Base-by-base conservation (phyloP, 2,113 vertebrate species). In the Hystrix cristata region DNA sequence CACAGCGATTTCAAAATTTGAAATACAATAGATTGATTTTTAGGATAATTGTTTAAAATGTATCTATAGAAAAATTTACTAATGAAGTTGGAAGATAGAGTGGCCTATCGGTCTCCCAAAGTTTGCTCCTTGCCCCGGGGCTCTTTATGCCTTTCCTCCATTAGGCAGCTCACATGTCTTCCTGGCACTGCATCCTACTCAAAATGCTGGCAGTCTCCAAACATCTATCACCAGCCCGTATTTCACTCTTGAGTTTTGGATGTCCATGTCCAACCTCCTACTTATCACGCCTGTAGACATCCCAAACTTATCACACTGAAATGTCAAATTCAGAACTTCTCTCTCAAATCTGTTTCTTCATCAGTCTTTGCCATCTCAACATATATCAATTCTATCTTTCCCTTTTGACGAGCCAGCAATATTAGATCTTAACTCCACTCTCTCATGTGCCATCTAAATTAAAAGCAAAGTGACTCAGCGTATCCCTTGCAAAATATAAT, bases 111-210 rank as follows among this genome's bases (percentile, higher is more conserved):
- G 7, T 51, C 14, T 64, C 21, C 38, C 18, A 7, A 16, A 79
- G 10, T 29, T 76, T 10, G 19, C 43, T 13, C 65, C 25, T 48
- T 9, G 5, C 7, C 19, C 27, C 27, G 14, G 9, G 11, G 53
- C 11, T 29, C 55, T 21, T 16, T 7, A 7, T 0, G 4, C 23
- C 5, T 27, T 13, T 15, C 3, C 6, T 34, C 19, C 10, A 11
- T 25, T 27, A 59, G 59, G 46, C 8, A 64, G 34, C 8, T 81
- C 27, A 3, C 1, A 0, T 10, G 31, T 12, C 48, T n/a, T 27
- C 21, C 2, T 0, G 34, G 19, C 1, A 31, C 0, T n/a, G 16
- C 14, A 1, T 0, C 3, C 29, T 59, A 13, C 7, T 38, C 34
- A 55, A 10, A 90, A 84, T 0, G 2, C 31, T 53, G 27, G 64